A percentile compares a stretch with the other conserved stretches of the same genome.
Conservation (phyloP, 2,888 invertebrate species). For the Sylvicola cinctus region DNA sequence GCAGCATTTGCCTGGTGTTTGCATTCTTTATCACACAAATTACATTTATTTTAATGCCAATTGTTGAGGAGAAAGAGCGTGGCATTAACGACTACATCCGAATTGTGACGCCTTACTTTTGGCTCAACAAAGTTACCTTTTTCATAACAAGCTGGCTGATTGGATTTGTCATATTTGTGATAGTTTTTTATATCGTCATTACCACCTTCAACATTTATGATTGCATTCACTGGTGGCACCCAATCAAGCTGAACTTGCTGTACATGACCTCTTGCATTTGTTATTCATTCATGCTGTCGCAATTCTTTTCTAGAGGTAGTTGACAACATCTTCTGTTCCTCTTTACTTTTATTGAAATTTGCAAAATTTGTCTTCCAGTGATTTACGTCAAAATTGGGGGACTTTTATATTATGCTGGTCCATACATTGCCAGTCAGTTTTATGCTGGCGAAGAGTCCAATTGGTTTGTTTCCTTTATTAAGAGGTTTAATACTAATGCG, state of each 20-base stretch:
- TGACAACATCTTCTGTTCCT: neutral
- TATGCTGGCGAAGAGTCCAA: too few relatives aligned
- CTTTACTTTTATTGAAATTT: neutral
- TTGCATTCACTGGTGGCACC: constrained; percentile 17
- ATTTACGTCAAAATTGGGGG: constrained; percentile 23
- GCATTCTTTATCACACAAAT: constrained; percentile 12
- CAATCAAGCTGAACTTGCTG: constrained; percentile 22
- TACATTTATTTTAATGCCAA: constrained; percentile 27
- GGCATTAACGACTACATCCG: constrained; percentile 26
- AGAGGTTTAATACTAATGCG: too few relatives aligned
- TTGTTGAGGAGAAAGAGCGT: constrained; percentile 36
- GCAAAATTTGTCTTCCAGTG: constrained; percentile 6
- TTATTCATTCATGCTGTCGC: neutral
- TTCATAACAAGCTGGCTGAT: constrained; percentile 16
- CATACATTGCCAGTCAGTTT: constrained; percentile 13
- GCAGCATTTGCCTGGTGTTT: too few relatives aligned
- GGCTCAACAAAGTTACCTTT: constrained; percentile 20
- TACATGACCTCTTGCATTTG: neutral
- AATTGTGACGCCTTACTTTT: constrained; percentile 20
- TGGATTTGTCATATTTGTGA: constrained; percentile 1
- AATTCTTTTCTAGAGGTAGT: neutral
- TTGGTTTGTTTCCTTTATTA: too few relatives aligned
- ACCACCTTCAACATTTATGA: constrained; percentile 3
- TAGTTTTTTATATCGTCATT: constrained; percentile 3
- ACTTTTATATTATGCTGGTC: constrained; percentile 16